Base-by-base conservation (phyloP, 2,113 vertebrate species). In the Apteryx mantelli region DNA sequence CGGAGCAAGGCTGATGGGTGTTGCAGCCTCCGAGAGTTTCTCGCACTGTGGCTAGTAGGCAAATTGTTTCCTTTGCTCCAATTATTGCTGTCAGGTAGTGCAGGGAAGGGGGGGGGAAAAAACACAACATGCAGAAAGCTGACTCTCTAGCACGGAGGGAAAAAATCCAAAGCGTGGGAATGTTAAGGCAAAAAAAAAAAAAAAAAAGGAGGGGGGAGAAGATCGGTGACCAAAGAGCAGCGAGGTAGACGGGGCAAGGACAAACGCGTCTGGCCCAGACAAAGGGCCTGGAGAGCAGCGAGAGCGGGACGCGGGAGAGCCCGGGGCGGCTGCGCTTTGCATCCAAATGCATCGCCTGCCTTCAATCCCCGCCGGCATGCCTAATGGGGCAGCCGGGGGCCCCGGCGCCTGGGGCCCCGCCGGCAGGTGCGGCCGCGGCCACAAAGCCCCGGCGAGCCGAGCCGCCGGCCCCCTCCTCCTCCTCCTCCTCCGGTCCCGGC, bases 361-460 rank as follows among this genome's bases (percentile, higher is more conserved):
- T 88, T 56, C n/a, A 30, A 82, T 82, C 95, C 86, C 83, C 86
- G 50, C 5, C 28, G 63, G 12, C n/a, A 36, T 36, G 19, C 7
- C 13, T 34, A 32, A 61, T 42, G 19, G 36, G 30, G 9, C 9
- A 36, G 36, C 36, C 58, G 65, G 69, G 40, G 36, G 9, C 70
- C 36, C 36, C n/a, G n/a, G 46, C 50, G 52, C 52, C 52, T 44
- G 21, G 84, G 9, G 13, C 0, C 0, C 38, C 32, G 11, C 16
- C 38, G 70, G 91, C 91, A 96, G 84, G 88, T 97, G 78, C 89
- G 73, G 81, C 61, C 36, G 20, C 11, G 68, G 26, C 66, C 44
- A 56, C 70, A 81, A 58, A 95, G 36, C 48, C 32, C 13, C 82
- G 73, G 48, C 32, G 82, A 36, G 18, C 69, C 85, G 66, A 86